These are phyloP conservation scores for Ectobius pallidus DNA, from an alignment of 2,888 invertebrate species.

Conservation along the genomic window DNA sequence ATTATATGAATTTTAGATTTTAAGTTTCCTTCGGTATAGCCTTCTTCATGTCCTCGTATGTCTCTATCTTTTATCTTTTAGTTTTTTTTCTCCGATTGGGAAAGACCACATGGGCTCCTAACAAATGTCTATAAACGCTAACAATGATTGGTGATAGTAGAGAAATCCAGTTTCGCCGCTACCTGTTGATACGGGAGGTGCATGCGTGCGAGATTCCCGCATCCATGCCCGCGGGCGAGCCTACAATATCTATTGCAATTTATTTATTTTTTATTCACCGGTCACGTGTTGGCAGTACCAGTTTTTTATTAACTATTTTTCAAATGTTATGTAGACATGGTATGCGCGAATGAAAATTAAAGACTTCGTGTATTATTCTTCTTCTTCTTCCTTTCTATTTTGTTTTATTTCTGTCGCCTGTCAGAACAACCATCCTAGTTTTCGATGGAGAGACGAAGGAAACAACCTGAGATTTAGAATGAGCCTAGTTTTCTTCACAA, in stretches of 20 bases:
- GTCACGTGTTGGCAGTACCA: constrained; percentile 20
- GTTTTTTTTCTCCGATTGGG: too few relatives aligned
- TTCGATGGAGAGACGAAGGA: not conserved
- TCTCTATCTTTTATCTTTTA: too few relatives aligned
- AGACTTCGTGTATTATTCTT: not conserved
- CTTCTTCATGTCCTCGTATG: too few relatives aligned
- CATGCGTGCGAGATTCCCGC: not conserved
- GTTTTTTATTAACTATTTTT: constrained; percentile 29
- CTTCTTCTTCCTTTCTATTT: not conserved
- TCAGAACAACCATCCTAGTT: not conserved
- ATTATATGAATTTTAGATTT: too few relatives aligned
- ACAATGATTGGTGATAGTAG: too few relatives aligned
- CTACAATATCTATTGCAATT: constrained; percentile 20
- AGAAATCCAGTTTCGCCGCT: too few relatives aligned
- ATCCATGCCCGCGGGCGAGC: not conserved
- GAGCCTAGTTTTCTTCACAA: not conserved
- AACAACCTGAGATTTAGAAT: too few relatives aligned
- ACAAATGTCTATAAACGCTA: too few relatives aligned
- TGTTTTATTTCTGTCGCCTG: not conserved
- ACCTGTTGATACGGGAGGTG: not conserved
- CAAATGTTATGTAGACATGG: constrained; percentile 8
- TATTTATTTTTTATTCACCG: constrained; percentile 3
- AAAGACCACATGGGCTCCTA: too few relatives aligned
- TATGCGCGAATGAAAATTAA: constrained; percentile 22
- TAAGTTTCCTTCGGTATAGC: too few relatives aligned